These are phyloP conservation scores for Drosophila repleta DNA, from an alignment of 1,140 invertebrate genomes.

Conservation along the genomic window DNA sequence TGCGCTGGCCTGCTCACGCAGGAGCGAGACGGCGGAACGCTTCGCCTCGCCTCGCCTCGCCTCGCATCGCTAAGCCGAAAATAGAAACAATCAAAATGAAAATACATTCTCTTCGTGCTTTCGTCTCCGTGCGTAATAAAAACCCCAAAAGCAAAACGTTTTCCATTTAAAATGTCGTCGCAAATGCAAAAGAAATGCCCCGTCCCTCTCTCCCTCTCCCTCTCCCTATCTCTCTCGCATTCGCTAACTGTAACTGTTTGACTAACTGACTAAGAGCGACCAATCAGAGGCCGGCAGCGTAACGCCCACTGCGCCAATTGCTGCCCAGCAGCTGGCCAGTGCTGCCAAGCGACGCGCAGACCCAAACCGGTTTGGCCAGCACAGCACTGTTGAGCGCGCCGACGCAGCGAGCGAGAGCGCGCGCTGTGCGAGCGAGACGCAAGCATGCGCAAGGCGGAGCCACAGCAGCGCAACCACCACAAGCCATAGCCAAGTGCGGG, in stretches of 20 bases:
- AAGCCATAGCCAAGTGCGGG: slow-evolving; percentile 1
- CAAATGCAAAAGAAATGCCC: slow-evolving; percentile 51
- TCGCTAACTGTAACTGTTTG: slow-evolving; percentile 1
- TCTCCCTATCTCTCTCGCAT: slow-evolving; percentile 1
- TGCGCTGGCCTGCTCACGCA: slow-evolving; percentile 16
- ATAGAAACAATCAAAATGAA: slow-evolving; percentile 81
- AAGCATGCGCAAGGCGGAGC: slow-evolving; percentile 31
- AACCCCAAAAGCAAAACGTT: slow-evolving; percentile 84
- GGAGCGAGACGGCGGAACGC: slow-evolving; percentile 27
- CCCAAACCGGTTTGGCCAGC: slow-evolving; percentile 59
- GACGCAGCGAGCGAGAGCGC: slow-evolving; percentile 3
- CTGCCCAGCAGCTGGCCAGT: slow-evolving; percentile 62
- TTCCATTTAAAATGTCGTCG: slow-evolving; percentile 84
- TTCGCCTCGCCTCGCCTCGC: slow-evolving; percentile 11
- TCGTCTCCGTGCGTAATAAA: slow-evolving; percentile 70
- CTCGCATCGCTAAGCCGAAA: slow-evolving; percentile 70
- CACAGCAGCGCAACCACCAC: slow-evolving; percentile 42
- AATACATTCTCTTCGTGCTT: slow-evolving; percentile 78
- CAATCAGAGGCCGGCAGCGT: slow-evolving; percentile 55
- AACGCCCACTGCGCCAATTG: slow-evolving; percentile 61
- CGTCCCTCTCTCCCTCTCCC: not conserved
- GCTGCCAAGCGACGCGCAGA: slow-evolving; percentile 62
- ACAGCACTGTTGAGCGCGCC: slow-evolving; percentile 9
- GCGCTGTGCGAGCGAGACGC: slow-evolving; percentile 35
- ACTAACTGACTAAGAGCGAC: slow-evolving; percentile 21